Percentiles rank a stretch among this genome's conserved stretches.
phyloP scores from a whole-genome alignment of 1,140 invertebrate species.

The Panagrolaimus sp. region DNA sequence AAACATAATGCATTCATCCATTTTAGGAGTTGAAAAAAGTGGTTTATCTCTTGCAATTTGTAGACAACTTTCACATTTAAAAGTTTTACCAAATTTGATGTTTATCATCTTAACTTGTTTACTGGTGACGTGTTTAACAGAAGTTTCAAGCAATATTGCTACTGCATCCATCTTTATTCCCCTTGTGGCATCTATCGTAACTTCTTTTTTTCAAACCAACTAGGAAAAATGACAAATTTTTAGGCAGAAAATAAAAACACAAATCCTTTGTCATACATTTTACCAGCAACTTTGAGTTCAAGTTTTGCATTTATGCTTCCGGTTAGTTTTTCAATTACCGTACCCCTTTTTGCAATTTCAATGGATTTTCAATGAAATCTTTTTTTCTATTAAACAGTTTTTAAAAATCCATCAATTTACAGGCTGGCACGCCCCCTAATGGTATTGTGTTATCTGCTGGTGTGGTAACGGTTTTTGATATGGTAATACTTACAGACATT shows the following conservation, averaged over 20 bases:
- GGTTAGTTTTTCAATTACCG: too few species aligned
- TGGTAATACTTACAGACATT: constrained; percentile 59
- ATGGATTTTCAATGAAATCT: too few species aligned
- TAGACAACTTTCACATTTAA: constrained; percentile 18
- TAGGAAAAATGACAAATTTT: constrained; percentile 18
- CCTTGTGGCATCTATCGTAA: constrained; percentile 36
- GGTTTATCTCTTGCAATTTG: constrained; percentile 30
- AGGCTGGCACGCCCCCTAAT: constrained; percentile 80
- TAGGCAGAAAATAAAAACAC: constrained; percentile 61
- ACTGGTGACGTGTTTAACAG: constrained; percentile 42
- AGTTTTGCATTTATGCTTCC: constrained; percentile 74
- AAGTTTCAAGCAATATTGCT: constrained; percentile 41
- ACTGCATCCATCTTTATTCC: constrained; percentile 51
- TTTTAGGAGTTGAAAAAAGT: constrained; percentile 30
- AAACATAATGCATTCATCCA: too few species aligned
- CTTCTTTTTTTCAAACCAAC: background rate
- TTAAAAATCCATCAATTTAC: too few species aligned
- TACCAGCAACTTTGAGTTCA: constrained; percentile 73
- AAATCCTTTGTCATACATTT: constrained; percentile 78
- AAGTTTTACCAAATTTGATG: constrained; percentile 22
- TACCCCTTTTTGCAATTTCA: too few species aligned
- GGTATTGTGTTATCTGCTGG: constrained; percentile 75
- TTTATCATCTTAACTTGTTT: constrained; percentile 22
- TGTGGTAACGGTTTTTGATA: constrained; percentile 60
- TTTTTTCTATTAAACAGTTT: too few species aligned